Evolutionary conservation across 2,113 vertebrate species (phyloP).

Genomic region (Lasiurus borealis): DNA sequence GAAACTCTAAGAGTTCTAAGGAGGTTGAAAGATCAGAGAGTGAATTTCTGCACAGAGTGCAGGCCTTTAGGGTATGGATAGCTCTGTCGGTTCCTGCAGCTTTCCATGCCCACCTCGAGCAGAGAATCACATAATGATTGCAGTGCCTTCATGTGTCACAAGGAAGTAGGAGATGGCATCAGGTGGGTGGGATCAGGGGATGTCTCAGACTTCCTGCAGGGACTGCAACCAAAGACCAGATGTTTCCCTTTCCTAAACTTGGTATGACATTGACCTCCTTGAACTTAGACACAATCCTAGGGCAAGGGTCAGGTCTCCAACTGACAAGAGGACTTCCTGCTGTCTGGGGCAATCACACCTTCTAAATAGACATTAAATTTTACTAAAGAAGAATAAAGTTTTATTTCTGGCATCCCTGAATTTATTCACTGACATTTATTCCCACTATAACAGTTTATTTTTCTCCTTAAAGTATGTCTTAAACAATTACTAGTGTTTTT

Average conservation of each 20-base stretch:
- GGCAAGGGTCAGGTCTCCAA: background rate
- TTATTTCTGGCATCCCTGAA: conserved; percentile 49
- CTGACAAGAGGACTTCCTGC: background rate
- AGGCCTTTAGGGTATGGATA: background rate
- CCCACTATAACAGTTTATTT: conserved; percentile 20
- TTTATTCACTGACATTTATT: conserved; percentile 41
- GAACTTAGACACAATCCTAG: background rate
- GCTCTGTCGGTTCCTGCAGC: background rate
- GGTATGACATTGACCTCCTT: background rate
- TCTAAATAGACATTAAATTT: conserved; percentile 30
- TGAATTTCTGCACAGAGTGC: background rate
- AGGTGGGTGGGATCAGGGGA: background rate
- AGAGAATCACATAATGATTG: background rate
- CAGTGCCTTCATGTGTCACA: background rate
- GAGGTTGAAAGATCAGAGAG: background rate
- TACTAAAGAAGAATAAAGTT: background rate
- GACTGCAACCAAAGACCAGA: background rate
- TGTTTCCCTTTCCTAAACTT: background rate
- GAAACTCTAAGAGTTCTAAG: background rate
- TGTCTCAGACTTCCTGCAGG: background rate
- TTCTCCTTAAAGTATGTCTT: conserved; percentile 44
- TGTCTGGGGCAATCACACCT: background rate
- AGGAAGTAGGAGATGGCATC: background rate
- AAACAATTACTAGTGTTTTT: conserved; percentile 59
- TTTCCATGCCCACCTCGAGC: background rate